phyloP scores from a whole-genome alignment of 2,888 invertebrate species.

The Cephus spinipes region DNA sequence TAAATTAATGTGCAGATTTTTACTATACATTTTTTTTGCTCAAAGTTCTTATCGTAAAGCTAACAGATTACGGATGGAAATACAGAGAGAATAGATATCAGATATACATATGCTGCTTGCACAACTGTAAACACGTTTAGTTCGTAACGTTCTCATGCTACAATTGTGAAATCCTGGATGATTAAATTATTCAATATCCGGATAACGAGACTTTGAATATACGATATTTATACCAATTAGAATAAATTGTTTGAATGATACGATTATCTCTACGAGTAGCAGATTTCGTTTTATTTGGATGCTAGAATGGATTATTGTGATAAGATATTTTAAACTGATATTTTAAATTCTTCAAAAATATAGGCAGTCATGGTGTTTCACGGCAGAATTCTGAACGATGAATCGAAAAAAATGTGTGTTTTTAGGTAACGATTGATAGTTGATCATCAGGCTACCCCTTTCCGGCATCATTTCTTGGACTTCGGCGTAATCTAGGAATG shows the following conservation, averaged over 20 bases:
- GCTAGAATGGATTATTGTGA: background rate
- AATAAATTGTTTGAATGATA: background rate
- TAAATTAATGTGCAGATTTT: background rate
- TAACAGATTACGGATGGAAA: background rate
- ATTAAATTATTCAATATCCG: background rate
- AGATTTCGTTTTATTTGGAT: background rate
- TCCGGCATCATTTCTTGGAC: constrained; percentile 75
- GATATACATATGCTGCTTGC: background rate
- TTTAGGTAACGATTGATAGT: constrained; percentile 74
- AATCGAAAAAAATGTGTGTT: constrained; percentile 77
- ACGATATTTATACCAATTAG: background rate
- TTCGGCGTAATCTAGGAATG: constrained; percentile 72
- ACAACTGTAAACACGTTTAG: background rate
- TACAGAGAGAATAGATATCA: background rate
- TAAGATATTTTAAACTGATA: constrained; percentile 62
- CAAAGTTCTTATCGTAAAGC: background rate
- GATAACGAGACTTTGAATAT: background rate
- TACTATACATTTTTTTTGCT: background rate
- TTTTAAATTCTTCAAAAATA: constrained; percentile 73
- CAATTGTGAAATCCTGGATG: background rate
- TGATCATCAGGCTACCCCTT: constrained; percentile 75
- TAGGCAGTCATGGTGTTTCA: constrained; percentile 71
- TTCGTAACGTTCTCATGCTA: background rate
- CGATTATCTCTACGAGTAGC: background rate
- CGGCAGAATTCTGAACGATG: constrained; percentile 74